These are phyloP conservation scores for Sphenopsis melanotis DNA, from an alignment of 2,797 vertebrate genomes.

Conservation along the genomic window DNA sequence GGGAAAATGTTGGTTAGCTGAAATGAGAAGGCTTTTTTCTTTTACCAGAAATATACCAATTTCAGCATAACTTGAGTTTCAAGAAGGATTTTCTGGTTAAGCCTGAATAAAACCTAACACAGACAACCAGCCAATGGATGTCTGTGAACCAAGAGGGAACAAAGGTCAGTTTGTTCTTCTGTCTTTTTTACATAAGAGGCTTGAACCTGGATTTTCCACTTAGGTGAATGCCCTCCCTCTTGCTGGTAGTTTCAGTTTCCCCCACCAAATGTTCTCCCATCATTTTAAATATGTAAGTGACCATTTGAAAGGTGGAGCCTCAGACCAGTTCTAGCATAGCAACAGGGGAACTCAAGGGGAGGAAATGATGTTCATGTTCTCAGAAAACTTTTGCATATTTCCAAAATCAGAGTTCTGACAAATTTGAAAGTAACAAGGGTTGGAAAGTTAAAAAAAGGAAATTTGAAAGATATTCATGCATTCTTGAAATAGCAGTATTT, in stretches of 20 bases:
- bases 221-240: not conserved
- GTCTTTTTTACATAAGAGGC: not conserved
- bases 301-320: not conserved
- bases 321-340: not conserved
- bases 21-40: not conserved
- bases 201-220: slow-evolving; percentile 1
- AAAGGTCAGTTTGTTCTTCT: not conserved
- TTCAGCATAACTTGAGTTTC: slow-evolving; percentile 6
- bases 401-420: not conserved
- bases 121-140: not conserved
- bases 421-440: not conserved
- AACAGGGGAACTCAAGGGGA: not conserved
- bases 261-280: not conserved
- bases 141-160: not conserved
- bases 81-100: slow-evolving; percentile 5
- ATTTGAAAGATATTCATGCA: not conserved
- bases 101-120: not conserved
- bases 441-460: not conserved
- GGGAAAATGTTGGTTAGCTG: not conserved
- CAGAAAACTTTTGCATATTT: slow-evolving; percentile 3
- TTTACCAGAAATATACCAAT: not conserved
- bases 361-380: not conserved
- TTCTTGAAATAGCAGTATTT: not conserved
- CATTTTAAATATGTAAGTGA: not conserved
- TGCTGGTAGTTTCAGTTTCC: not conserved